A percentile compares a stretch with the other conserved stretches of the same genome.
These are phyloP conservation scores for Baronia brevicornis DNA, from an alignment of 2,888 invertebrate genomes.

Conservation along the genomic window DNA sequence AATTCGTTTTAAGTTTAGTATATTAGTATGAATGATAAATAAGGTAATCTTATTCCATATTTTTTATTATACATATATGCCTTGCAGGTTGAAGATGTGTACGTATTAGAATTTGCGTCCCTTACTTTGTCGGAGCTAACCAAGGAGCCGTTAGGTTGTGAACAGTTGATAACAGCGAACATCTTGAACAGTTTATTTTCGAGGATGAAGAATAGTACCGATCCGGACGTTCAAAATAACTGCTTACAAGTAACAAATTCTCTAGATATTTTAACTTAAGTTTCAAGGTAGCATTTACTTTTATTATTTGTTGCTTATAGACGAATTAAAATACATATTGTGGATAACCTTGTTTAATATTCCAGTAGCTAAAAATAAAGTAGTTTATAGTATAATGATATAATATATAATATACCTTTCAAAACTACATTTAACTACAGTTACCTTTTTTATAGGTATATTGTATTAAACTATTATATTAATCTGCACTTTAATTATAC, in stretches of 20 bases:
- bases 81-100: conserved; percentile 60
- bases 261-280: too few species aligned
- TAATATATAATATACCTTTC: too few species aligned
- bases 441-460: background rate
- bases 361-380: too few species aligned
- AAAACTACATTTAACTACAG: background rate
- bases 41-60: too few species aligned
- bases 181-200: conserved; percentile 59
- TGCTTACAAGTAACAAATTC: conserved; percentile 56
- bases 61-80: background rate
- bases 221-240: conserved; percentile 76
- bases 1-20: too few species aligned
- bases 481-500: too few species aligned
- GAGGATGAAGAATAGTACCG: conserved; percentile 63
- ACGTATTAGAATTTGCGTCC: conserved; percentile 72
- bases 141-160: conserved; percentile 61
- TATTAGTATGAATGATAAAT: too few species aligned
- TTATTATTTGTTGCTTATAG: too few species aligned
- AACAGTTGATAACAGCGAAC: conserved; percentile 58
- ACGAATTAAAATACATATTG: too few species aligned
- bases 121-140: conserved; percentile 67
- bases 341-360: background rate
- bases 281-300: too few species aligned
- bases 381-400: too few species aligned
- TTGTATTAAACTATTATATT: background rate